phyloP scores from a whole-genome alignment of 2,888 invertebrate species.

The Epinotia nisella region DNA sequence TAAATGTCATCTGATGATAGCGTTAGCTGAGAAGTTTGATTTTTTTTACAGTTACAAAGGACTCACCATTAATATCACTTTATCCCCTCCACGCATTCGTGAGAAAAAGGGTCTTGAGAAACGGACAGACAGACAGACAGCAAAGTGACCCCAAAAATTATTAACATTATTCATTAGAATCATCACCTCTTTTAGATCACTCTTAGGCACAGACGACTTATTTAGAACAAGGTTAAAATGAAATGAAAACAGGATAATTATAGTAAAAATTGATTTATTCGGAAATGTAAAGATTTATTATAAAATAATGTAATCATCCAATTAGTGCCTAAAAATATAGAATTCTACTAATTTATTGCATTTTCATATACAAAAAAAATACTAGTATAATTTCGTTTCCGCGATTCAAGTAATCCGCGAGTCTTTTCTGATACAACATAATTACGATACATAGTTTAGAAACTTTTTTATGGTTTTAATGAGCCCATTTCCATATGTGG shows the following conservation, averaged over 20 bases:
- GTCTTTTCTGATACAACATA: slow-evolving; percentile 11
- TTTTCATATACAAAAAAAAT: slow-evolving; percentile 43
- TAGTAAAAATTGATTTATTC: slow-evolving; percentile 54
- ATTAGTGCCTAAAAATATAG: slow-evolving; percentile 67
- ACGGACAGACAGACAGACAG: too few species aligned
- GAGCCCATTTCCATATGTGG: background rate
- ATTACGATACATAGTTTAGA: background rate
- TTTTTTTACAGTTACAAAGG: too few species aligned
- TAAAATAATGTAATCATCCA: slow-evolving; percentile 61
- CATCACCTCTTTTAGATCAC: too few species aligned
- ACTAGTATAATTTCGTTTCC: slow-evolving; percentile 21
- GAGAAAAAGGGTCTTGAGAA: too few species aligned
- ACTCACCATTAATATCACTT: too few species aligned
- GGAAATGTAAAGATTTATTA: slow-evolving; percentile 58
- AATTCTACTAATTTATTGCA: slow-evolving; percentile 60
- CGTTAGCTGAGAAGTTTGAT: too few species aligned
- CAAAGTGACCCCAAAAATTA: too few species aligned
- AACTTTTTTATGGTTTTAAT: background rate
- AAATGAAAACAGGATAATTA: background rate
- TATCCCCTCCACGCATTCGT: too few species aligned
- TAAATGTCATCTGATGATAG: too few species aligned
- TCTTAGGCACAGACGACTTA: too few species aligned
- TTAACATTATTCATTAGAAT: too few species aligned
- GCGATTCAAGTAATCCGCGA: background rate
- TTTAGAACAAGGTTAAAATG: background rate